Base-by-base conservation (phyloP, 1,140 invertebrate species). In the Drosophila athabasca region DNA sequence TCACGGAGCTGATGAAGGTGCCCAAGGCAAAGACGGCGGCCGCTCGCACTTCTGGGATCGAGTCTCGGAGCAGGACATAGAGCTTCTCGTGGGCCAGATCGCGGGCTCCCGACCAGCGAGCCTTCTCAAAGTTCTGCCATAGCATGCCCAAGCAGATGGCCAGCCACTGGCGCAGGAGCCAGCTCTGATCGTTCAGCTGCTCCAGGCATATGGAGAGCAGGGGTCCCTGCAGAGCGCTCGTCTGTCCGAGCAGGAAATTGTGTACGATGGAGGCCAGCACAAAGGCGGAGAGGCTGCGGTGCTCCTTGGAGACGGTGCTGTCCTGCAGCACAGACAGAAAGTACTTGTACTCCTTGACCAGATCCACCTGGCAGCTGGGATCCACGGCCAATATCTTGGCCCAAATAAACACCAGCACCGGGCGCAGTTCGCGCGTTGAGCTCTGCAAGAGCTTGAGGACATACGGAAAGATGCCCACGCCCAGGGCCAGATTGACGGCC, bases 391-490 rank as follows among this genome's bases (percentile, higher is more conserved):
- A 93, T 76, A 99, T 99, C 93, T 99, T 99, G 6, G 99, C 98
- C 99, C 99, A 99, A 74, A 99, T 99, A 90, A 99, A 99, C 29
- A 99, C 97, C 52, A 99, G 94, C 41, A 98, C 93, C 8, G 98
- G 97, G 35, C 98, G 93, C 58, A 99, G 93, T 92, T 99, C 98
- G 76, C 95, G 94, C 2, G 97, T 97, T 71, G 96, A 97, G 76
- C 97, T 98, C 93, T 99, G 98, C 48, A 99, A 93, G 62, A 99
- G 92, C 92, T 99, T 99, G 7, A 99, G 93, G 68, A 99, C 98
- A 93, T 99, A 99, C 3, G 99, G 99, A 92, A 99, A 99, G 76
- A 99, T 99, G 69, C 99, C 99, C 43, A 99, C 99, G 53, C 97
- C 97, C 11, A 99, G 93, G 39, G 98, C 98, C 72, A 98, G 93